These are phyloP conservation scores for Gracilinanus agilis DNA, from an alignment of 2,113 vertebrate species.

Conservation along the genomic window DNA sequence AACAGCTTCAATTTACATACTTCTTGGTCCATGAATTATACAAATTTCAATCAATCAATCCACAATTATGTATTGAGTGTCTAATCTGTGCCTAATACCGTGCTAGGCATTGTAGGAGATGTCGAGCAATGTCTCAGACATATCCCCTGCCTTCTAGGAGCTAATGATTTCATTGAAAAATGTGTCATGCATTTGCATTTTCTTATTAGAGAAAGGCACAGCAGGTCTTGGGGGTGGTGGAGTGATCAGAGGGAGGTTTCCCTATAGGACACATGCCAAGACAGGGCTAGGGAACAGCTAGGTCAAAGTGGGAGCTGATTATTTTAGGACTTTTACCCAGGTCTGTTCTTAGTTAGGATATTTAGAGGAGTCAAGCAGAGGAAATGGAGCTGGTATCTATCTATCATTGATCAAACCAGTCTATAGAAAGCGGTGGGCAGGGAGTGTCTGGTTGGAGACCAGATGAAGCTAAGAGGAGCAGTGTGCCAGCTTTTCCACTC, in stretches of 20 bases:
- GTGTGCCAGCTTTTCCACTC: neutral
- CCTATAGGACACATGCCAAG: neutral
- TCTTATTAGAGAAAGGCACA: neutral
- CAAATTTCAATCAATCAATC: neutral
- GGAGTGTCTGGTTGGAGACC: neutral
- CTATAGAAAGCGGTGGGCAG: neutral
- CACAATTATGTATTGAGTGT: neutral
- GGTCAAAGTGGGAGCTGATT: neutral
- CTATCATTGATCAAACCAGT: neutral
- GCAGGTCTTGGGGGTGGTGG: neutral
- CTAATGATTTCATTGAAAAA: neutral
- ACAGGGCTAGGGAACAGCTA: neutral
- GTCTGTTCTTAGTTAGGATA: neutral
- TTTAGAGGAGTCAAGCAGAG: neutral
- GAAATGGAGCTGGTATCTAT: neutral
- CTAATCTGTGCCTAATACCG: neutral
- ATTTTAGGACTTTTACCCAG: neutral
- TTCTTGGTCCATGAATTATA: neutral
- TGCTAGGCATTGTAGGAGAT: neutral
- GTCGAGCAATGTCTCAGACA: neutral
- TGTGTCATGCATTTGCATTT: neutral
- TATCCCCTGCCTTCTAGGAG: neutral
- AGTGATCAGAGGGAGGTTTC: neutral
- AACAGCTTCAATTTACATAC: neutral
- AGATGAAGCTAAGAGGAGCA: neutral